Percentiles rank a stretch among this genome's conserved stretches.
Evolutionary conservation across 2,113 vertebrate genomes (phyloP).

Genomic region (Semicossyphus pulcher): DNA sequence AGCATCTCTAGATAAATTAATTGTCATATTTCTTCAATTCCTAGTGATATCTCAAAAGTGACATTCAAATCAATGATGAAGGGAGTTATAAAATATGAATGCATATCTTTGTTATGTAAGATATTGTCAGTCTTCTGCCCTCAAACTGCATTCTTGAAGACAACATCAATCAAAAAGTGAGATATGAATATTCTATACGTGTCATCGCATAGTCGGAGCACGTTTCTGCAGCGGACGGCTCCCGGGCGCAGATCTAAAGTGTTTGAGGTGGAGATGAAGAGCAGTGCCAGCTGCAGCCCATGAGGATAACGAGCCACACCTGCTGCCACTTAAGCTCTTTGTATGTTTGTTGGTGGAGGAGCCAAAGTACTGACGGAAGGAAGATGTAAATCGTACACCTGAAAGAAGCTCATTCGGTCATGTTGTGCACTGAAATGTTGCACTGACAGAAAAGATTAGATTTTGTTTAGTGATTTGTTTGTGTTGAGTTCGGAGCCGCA

Average conservation of each 20-base stretch:
- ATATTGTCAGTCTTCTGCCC: too few species aligned
- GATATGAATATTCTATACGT: not conserved
- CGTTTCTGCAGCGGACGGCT: not conserved
- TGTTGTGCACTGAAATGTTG: not conserved
- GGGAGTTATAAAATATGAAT: too few species aligned
- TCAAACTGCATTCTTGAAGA: not conserved
- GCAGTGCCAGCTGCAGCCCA: constrained; percentile 32
- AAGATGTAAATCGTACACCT: constrained; percentile 7
- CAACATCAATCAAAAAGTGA: not conserved
- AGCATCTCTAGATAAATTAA: too few species aligned
- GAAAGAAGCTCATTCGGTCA: not conserved
- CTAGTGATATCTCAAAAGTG: too few species aligned
- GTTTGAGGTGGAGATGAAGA: not conserved
- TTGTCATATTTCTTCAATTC: too few species aligned
- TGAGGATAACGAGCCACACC: not conserved
- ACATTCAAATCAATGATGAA: too few species aligned
- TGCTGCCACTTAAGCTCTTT: constrained; percentile 19
- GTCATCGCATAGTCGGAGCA: not conserved
- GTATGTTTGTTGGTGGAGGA: not conserved
- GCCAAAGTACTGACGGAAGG: not conserved
- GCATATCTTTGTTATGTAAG: too few species aligned
- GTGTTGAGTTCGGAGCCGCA: not conserved
- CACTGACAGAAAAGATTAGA: not conserved
- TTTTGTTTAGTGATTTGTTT: not conserved
- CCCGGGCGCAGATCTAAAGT: not conserved